These are phyloP conservation scores for Meloidogyne floridensis DNA, from an alignment of 1,140 invertebrate genomes.

Conservation along the genomic window DNA sequence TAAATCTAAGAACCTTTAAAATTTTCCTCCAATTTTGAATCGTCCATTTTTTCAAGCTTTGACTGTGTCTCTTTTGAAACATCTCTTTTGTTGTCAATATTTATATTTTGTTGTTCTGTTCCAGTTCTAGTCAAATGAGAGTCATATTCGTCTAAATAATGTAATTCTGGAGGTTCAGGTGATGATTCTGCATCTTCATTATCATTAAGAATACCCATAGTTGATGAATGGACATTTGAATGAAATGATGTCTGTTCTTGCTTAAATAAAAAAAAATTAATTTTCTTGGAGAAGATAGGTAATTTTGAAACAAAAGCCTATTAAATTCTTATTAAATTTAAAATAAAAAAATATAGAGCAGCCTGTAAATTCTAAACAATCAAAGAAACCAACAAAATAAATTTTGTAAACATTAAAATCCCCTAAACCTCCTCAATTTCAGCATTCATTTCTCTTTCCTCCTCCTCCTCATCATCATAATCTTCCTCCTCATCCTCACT, in stretches of 20 bases:
- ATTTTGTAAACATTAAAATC: background rate
- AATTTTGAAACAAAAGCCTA: no score
- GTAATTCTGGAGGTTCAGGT: background rate
- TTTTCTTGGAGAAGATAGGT: no score
- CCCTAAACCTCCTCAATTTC: background rate
- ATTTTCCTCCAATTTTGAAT: constrained; percentile 25
- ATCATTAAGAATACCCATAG: background rate
- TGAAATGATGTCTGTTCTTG: background rate
- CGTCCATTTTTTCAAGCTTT: constrained; percentile 15
- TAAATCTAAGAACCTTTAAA: constrained; percentile 29
- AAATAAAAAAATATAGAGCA: no score
- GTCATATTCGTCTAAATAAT: constrained; percentile 41
- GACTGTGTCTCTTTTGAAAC: constrained; percentile 12
- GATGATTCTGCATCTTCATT: background rate
- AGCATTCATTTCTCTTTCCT: background rate
- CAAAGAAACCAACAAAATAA: no score
- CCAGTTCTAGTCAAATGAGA: constrained; percentile 19
- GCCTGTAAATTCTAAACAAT: no score
- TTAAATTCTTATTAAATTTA: no score
- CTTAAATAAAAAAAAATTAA: no score
- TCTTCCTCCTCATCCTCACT: constrained; percentile 15
- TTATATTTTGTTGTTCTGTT: background rate
- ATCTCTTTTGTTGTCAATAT: background rate
- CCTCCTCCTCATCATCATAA: constrained; percentile 26
- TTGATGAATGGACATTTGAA: background rate